phyloP scores from a whole-genome alignment of 1,140 invertebrate species.

The Colletes latitarsis region DNA sequence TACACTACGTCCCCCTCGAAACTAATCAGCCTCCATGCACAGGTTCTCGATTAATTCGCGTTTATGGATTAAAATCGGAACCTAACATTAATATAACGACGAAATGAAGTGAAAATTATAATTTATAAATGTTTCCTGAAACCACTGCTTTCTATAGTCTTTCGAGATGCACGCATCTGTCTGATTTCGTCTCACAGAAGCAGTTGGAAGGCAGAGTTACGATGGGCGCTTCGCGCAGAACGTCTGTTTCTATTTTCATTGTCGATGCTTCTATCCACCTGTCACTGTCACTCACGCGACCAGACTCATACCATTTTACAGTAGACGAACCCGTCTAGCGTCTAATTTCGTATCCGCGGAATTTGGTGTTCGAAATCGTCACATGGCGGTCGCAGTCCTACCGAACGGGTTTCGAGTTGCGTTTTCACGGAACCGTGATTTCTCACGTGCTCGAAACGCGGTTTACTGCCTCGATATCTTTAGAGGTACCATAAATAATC shows the following conservation, averaged over 20 bases:
- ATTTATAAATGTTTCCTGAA: no score
- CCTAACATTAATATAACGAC: no score
- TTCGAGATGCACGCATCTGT: no score
- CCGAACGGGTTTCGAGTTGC: no score
- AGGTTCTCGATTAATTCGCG: no score
- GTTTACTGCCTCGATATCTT: slow-evolving; percentile 6
- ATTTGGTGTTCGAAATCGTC: slow-evolving; percentile 1
- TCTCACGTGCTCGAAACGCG: background rate
- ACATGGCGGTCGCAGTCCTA: no score
- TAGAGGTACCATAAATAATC: slow-evolving; percentile 3
- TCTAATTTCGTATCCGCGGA: slow-evolving; percentile 42
- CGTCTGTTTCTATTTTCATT: slow-evolving; percentile 71
- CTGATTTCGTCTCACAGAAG: background rate
- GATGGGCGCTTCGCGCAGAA: slow-evolving; percentile 24
- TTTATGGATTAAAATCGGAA: no score
- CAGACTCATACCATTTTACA: slow-evolving; percentile 41
- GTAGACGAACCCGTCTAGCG: slow-evolving; percentile 11
- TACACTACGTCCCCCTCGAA: no score
- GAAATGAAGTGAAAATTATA: no score
- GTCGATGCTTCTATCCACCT: slow-evolving; percentile 72
- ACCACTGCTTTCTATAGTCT: no score
- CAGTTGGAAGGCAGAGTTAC: background rate
- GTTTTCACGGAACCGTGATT: background rate
- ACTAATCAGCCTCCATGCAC: no score
- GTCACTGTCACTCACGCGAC: slow-evolving; percentile 72